Base-by-base conservation (phyloP, 2,113 vertebrate genomes). In the Eptatretus burgeri region DNA sequence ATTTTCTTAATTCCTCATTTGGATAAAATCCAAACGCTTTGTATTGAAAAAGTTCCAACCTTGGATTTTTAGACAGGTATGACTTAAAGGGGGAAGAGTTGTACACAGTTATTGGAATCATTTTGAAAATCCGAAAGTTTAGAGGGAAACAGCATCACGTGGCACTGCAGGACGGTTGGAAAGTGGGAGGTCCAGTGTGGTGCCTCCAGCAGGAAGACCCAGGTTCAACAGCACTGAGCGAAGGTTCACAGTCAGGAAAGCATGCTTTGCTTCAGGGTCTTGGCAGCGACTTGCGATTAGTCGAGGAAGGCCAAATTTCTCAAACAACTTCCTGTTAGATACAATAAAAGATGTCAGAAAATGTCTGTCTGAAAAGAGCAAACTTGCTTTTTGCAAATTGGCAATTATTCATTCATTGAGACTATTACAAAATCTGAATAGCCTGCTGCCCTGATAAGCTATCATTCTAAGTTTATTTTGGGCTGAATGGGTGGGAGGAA, bases 251-350 rank as follows among this genome's bases (percentile, higher is more conserved):
- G 70, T 72, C 64, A 88, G 76, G 71, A 84, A 89, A 9, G 76
- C 69, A 52, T 78, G 75, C 5, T 77, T 67, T 51, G 75, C 78
- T 64, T 78, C 73, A 12, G 71, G 67, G 27, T 41, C 27, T 41
- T 41, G 27, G 27, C 27, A 41, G 27, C 27, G 27, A 41, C 27
- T 41, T 5, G 76, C 78, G 65, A 75, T 76, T 63, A 75, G 74
- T 50, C 84, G 74, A 64, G 85, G 81, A 68, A 93, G 72, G 14
- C 74, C 74, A 66, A 77, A 84, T 7, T 75, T 67, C 69, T 89
- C 80, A 76, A 93, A 88, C 69, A 84, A 76, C 70, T 77, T 79
- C 71, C 76, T 81, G 72, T 85, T 95, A 70, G 74, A 77, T 73
- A 74, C 41, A 76, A 73, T 71, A 72, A 64, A 75, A 66, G 14